Percentiles rank a stretch among this genome's conserved stretches.
Conservation (phyloP, 2,888 invertebrate genomes). For the Ormyrus thymus region DNA sequence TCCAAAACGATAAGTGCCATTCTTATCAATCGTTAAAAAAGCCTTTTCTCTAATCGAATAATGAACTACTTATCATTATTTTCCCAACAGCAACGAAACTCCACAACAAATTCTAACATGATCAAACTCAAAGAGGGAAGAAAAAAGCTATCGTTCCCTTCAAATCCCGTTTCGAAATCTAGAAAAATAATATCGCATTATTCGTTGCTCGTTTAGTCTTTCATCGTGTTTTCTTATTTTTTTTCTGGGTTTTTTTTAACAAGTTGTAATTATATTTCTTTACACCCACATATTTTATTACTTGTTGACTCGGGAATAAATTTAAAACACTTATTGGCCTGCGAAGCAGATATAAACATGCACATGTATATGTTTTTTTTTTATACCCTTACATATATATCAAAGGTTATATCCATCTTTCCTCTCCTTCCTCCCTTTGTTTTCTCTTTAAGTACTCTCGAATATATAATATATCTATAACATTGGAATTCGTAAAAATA, state of each 20-base stretch:
- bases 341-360: slow-evolving; percentile 43
- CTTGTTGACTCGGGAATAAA: background rate
- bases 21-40: too few relatives aligned
- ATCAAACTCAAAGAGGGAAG: too few relatives aligned
- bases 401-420: slow-evolving; percentile 20
- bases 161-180: slow-evolving; percentile 34
- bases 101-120: too few relatives aligned
- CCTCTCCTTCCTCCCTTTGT: background rate
- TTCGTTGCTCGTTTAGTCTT: slow-evolving; percentile 64
- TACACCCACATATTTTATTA: slow-evolving; percentile 20
- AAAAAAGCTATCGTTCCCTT: background rate
- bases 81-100: too few relatives aligned
- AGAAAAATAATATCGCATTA: slow-evolving; percentile 61
- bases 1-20: too few relatives aligned
- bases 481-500: slow-evolving; percentile 58
- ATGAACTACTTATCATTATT: too few relatives aligned
- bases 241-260: slow-evolving; percentile 15
- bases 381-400: slow-evolving; percentile 25
- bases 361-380: slow-evolving; percentile 18
- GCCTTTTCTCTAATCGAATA: too few relatives aligned
- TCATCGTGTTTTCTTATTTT: slow-evolving; percentile 36
- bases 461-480: slow-evolving; percentile 46
- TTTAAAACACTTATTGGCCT: slow-evolving; percentile 36
- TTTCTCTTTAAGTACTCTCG: slow-evolving; percentile 48
- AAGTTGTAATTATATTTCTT: slow-evolving; percentile 22